These are phyloP conservation scores for Diarsia rubi DNA, from an alignment of 2,888 invertebrate species.

Conservation along the genomic window DNA sequence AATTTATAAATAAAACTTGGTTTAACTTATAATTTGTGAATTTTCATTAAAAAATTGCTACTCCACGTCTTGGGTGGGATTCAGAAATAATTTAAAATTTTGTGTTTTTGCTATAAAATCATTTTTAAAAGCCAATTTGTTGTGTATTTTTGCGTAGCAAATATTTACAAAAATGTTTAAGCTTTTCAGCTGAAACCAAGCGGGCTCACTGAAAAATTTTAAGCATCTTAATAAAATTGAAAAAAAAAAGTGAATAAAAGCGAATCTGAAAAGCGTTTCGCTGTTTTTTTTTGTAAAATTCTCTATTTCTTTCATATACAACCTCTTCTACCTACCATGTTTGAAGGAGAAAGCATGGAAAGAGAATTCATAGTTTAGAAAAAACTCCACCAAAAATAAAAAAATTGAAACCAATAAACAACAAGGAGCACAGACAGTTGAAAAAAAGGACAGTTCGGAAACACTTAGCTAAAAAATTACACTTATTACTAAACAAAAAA, in stretches of 20 bases:
- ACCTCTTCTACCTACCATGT: slow-evolving; percentile 91
- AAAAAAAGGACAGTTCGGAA: slow-evolving; percentile 68
- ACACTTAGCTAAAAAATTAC: slow-evolving; percentile 34
- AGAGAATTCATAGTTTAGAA: slow-evolving; percentile 88
- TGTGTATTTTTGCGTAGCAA: slow-evolving; percentile 49
- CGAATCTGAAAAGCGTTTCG: slow-evolving; percentile 60
- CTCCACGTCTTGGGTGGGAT: slow-evolving; percentile 66
- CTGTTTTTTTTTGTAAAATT: slow-evolving; percentile 41
- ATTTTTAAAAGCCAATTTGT: slow-evolving; percentile 42
- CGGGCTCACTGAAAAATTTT: slow-evolving; percentile 52
- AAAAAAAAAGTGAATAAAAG: slow-evolving; percentile 53
- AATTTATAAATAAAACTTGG: slow-evolving; percentile 31
- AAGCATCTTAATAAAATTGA: slow-evolving; percentile 57
- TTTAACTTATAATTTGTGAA: slow-evolving; percentile 36
- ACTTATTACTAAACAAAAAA: slow-evolving; percentile 25
- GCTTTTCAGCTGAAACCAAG: slow-evolving; percentile 60
- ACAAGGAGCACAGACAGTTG: slow-evolving; percentile 69
- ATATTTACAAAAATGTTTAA: slow-evolving; percentile 59
- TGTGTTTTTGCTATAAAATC: slow-evolving; percentile 41
- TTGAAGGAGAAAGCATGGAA: slow-evolving; percentile 91
- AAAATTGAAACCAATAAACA: slow-evolving; percentile 63
- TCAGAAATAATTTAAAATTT: slow-evolving; percentile 43
- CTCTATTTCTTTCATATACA: slow-evolving; percentile 87
- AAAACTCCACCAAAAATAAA: slow-evolving; percentile 72
- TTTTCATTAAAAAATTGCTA: slow-evolving; percentile 36